Conservation (phyloP, 2,888 invertebrate species). For the Dromius quadrimaculatus region DNA sequence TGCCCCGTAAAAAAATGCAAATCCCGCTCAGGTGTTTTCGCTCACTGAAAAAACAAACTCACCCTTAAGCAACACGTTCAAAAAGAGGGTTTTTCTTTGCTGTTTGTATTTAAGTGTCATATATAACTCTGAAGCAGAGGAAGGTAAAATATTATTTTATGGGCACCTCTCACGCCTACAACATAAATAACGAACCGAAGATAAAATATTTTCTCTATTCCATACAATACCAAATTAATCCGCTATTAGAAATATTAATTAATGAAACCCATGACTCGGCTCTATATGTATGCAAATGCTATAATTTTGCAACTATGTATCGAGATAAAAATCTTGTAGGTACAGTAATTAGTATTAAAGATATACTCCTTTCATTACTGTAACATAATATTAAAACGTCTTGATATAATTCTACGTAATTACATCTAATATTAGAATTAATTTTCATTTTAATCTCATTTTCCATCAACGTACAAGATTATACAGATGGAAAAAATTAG, state of each 20-base stretch:
- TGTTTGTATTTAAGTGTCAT: constrained; percentile 30
- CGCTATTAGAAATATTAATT: no score
- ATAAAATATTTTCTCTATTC: background rate
- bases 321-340: constrained; percentile 25
- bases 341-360: constrained; percentile 34
- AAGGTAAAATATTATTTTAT: constrained; percentile 60
- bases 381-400: constrained; percentile 39
- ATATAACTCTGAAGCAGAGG: constrained; percentile 50
- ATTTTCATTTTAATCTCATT: constrained; percentile 43
- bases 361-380: constrained; percentile 30
- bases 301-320: constrained; percentile 36
- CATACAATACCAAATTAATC: background rate
- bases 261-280: no score
- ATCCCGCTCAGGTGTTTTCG: constrained; percentile 21
- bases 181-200: constrained; percentile 21
- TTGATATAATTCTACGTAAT: constrained; percentile 38
- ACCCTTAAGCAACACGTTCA: background rate
- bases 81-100: background rate
- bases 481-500: background rate
- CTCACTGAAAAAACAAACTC: constrained; percentile 22
- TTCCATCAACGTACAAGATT: constrained; percentile 16
- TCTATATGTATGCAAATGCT: constrained; percentile 27
- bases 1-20: constrained; percentile 34
- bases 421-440: constrained; percentile 38
- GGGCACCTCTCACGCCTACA: constrained; percentile 58